Evolutionary conservation across 2,113 vertebrate genomes (phyloP).

Genomic region (Ibidorhyncha struthersii): DNA sequence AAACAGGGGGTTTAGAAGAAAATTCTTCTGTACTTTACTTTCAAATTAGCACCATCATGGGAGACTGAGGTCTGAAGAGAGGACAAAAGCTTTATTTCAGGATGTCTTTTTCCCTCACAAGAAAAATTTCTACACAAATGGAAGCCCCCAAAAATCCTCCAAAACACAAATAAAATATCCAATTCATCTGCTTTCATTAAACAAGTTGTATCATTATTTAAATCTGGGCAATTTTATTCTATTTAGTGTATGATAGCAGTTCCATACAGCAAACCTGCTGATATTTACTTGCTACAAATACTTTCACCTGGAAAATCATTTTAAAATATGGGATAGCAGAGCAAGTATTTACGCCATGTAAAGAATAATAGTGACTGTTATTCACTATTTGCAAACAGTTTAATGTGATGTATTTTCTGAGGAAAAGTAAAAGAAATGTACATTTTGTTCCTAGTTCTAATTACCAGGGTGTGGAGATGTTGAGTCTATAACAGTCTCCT

Average conservation of each 20-base stretch:
- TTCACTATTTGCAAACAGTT: neutral
- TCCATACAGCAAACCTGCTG: neutral
- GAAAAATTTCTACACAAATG: neutral
- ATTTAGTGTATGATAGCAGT: neutral
- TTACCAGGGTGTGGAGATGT: neutral
- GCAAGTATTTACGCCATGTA: neutral
- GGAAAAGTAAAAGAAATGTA: neutral
- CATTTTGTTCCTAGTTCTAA: neutral
- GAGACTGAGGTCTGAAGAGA: neutral
- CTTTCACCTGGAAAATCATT: neutral
- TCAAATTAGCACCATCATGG: neutral
- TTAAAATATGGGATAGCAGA: neutral
- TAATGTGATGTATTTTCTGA: neutral
- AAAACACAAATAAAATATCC: neutral
- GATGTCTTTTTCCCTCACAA: neutral
- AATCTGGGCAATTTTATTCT: neutral
- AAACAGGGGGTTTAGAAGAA: neutral
- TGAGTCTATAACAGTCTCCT: neutral
- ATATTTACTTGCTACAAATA: neutral
- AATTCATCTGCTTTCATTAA: neutral
- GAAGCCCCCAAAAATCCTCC: accelerated
- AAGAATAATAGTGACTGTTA: neutral
- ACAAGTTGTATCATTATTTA: neutral
- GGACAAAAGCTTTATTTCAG: neutral
- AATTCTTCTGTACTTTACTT: neutral